phyloP scores from a whole-genome alignment of 2,888 invertebrate genomes.

The Aleiodes testaceus region DNA sequence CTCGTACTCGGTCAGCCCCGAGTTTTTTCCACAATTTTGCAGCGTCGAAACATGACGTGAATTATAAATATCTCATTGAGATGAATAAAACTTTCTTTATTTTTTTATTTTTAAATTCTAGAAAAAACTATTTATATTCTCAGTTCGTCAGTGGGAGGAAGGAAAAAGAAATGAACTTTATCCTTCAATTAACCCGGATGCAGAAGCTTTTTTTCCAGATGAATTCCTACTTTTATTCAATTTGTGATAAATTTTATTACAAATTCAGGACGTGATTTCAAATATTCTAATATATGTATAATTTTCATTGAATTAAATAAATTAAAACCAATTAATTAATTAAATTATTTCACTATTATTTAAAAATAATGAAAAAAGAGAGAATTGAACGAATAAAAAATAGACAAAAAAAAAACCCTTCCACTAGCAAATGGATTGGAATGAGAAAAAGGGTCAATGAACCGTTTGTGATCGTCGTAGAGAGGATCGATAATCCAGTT shows the following conservation, averaged over 20 bases:
- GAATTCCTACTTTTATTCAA: not conserved
- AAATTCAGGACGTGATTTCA: not conserved
- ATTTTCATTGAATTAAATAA: too few species aligned
- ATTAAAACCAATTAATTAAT: too few species aligned
- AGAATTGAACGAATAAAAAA: not conserved
- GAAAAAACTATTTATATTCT: slow-evolving; percentile 23
- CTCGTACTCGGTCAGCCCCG: not conserved
- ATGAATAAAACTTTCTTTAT: slow-evolving; percentile 6
- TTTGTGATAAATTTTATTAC: not conserved
- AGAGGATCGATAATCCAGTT: slow-evolving; percentile 47
- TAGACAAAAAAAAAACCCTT: not conserved
- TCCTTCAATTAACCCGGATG: slow-evolving; percentile 29
- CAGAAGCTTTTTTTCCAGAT: slow-evolving; percentile 6
- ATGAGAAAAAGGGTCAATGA: slow-evolving; percentile 34
- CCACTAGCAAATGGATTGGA: slow-evolving; percentile 27
- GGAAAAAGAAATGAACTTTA: slow-evolving; percentile 22
- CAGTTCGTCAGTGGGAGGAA: not conserved
- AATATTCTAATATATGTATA: not conserved
- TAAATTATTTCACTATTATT: too few species aligned
- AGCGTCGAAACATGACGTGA: slow-evolving; percentile 13
- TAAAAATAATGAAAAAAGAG: too few species aligned
- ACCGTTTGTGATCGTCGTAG: slow-evolving; percentile 29
- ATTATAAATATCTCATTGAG: slow-evolving; percentile 7
- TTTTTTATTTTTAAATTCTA: too few species aligned
- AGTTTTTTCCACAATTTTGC: slow-evolving; percentile 8